Conservation (phyloP, 2,888 invertebrate species). For the Mythimna ferrago region DNA sequence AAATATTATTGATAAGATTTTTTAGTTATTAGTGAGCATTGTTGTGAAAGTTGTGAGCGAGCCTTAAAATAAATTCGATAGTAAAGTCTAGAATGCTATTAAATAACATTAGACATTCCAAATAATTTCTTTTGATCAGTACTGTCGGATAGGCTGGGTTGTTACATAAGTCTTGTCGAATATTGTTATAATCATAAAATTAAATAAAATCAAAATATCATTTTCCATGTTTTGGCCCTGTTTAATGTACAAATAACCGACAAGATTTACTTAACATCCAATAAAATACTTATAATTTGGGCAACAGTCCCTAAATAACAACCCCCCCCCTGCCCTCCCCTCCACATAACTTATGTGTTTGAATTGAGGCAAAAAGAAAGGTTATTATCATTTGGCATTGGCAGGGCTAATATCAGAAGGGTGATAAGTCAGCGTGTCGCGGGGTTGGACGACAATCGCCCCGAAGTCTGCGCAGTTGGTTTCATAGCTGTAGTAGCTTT, state of each 20-base stretch:
- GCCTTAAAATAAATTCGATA: conserved; percentile 18
- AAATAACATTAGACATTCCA: neutral
- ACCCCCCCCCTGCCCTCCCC: neutral
- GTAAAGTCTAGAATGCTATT: neutral
- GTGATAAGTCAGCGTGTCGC: conserved; percentile 32
- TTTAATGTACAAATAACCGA: neutral
- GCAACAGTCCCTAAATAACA: neutral
- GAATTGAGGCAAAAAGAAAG: conserved; percentile 18
- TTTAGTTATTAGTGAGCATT: neutral
- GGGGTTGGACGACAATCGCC: conserved; percentile 23
- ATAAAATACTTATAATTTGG: conserved; percentile 8
- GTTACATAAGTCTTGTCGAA: conserved; percentile 21
- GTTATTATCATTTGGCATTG: conserved; percentile 43
- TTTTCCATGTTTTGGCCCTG: neutral
- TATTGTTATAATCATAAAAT: neutral
- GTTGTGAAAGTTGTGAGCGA: neutral
- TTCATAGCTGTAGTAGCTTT: conserved; percentile 35
- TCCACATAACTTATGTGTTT: conserved; percentile 21
- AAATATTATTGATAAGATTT: neutral
- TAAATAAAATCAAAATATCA: neutral
- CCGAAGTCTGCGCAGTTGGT: conserved; percentile 25
- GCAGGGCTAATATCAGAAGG: conserved; percentile 32
- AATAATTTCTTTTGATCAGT: neutral
- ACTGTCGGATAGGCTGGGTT: neutral
- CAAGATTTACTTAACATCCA: conserved; percentile 14